Evolutionary conservation across 2,888 invertebrate species (phyloP), one percentile per base, ranked within the genome.

Genomic region (Euzophera pinguis): DNA sequence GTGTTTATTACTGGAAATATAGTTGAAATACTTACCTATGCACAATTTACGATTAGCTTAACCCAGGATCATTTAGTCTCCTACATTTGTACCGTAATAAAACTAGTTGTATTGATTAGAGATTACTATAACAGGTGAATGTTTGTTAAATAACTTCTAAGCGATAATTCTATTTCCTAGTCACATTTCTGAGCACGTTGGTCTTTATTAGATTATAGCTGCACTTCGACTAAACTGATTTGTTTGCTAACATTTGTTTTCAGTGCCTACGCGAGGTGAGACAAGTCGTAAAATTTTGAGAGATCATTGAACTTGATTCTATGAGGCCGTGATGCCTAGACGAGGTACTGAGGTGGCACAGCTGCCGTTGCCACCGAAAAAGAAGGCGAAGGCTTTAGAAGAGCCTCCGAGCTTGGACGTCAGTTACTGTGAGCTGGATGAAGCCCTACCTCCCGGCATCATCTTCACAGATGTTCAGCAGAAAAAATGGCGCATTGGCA

Each of bases 401-500:
- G 78, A 80, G 53, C 69, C 70, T 14, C 64, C 73, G 1, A 84
- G 81, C 58, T 64, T 87, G 41, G 87, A 90, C 53, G 72, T 73
- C 9, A 88, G 86, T 71, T 84, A 85, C 60, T 77, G 59, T 62
- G 86, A 90, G 53, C 9, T 39, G 9, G 88, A 90, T 56, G 84
- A 89, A 53, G 92, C 92, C 32, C 73, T 92, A 16, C 81, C 92
- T 5, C 88, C 91, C 13, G 97, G 97, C 0, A 95, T 95, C 71
- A 91, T 97, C 51, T 88, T 98, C 55, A 93, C 93, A 49, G 98
- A 98, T 86, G 91, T 96, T 42, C 91, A 92, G 27, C 94, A 95
- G 65, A 96, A 95, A 70, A 92, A 94, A 75, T 99, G 98, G 98
- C 93, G 93, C 64, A 89, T 98, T 54, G 98, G 98, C 0, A 93